Percentiles rank a stretch among this genome's conserved stretches.
These are phyloP conservation scores for Camptogramma bilineatum DNA, from an alignment of 2,888 invertebrate genomes.

Conservation along the genomic window DNA sequence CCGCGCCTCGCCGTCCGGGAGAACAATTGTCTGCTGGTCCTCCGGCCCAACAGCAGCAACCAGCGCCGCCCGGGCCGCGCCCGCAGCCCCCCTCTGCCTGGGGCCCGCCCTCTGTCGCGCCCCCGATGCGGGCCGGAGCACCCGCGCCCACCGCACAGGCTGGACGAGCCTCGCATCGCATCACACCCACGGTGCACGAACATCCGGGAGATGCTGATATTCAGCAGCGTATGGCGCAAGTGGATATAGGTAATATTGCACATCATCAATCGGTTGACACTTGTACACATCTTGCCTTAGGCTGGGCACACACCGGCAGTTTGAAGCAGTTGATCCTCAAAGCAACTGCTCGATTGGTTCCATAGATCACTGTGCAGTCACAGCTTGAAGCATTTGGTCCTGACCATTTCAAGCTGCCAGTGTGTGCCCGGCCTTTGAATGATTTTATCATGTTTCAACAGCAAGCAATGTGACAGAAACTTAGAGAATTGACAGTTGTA, in stretches of 20 bases:
- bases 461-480: no score
- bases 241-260: slow-evolving; percentile 55
- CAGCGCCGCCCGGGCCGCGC: slow-evolving; percentile 55
- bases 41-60: slow-evolving; percentile 53
- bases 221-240: slow-evolving; percentile 67
- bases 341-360: no score
- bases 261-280: no score
- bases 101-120: slow-evolving; percentile 67
- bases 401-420: no score
- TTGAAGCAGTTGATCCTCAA: no score
- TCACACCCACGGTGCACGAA: slow-evolving; percentile 63
- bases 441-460: no score
- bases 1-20: slow-evolving; percentile 60
- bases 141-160: slow-evolving; percentile 60
- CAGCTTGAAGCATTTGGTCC: no score
- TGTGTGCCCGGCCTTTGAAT: no score
- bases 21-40: slow-evolving; percentile 55
- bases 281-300: no score
- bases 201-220: slow-evolving; percentile 76
- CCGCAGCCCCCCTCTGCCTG: slow-evolving; percentile 75
- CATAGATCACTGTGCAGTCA: no score
- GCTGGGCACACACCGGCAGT: no score
- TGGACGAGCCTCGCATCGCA: slow-evolving; percentile 70
- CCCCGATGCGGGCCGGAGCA: slow-evolving; percentile 67
- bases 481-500: no score